Base-by-base conservation (phyloP, 2,797 vertebrate species). In the Coccyzus lansbergi region DNA sequence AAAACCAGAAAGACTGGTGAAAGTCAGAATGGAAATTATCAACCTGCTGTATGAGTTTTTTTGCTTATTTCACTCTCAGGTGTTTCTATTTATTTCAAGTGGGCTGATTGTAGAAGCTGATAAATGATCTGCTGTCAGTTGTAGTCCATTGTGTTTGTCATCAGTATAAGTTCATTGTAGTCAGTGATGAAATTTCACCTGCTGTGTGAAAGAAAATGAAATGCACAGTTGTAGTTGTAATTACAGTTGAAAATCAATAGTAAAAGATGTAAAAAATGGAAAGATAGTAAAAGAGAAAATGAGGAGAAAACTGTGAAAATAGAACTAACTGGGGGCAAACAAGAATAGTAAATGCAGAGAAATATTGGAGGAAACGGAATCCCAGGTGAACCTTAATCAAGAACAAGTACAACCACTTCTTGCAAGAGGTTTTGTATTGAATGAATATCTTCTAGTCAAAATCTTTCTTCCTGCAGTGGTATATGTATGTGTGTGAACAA, bases 171-270 rank as follows among this genome's bases (percentile, higher is more conserved):
- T 82, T 90, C 74, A 22, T 67, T 84, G 60, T 79, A 94, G 85
- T 90, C 49, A 42, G 70, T 88, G 87, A 90, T 93, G 92, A 95
- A 96, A 97, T 92, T 90, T 94, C 64, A 79, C 92, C 92, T 91
- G 89, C 93, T 94, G 88, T 70, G 89, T 74, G 77, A 82, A 55
- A 90, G 86, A 93, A 96, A 95, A 94, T 91, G 95, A 95, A 94
- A 94, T 86, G 89, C 92, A 88, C 74, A 88, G 85, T 94, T 95
- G 91, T 82, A 34, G 74, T 76, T 70, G 87, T 93, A 93, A 93
- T 95, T 95, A 95, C 80, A 77, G 60, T 64, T 78, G 87, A 90
- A 96, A 96, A 96, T 94, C 95, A 91, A 94, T 94, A 88, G 53
- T 64, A 90, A 94, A 94, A 92, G 74, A 88, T 90, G 83, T 86